These are phyloP conservation scores for Apocheima hispidaria DNA, from an alignment of 2,888 invertebrate genomes.

Conservation along the genomic window DNA sequence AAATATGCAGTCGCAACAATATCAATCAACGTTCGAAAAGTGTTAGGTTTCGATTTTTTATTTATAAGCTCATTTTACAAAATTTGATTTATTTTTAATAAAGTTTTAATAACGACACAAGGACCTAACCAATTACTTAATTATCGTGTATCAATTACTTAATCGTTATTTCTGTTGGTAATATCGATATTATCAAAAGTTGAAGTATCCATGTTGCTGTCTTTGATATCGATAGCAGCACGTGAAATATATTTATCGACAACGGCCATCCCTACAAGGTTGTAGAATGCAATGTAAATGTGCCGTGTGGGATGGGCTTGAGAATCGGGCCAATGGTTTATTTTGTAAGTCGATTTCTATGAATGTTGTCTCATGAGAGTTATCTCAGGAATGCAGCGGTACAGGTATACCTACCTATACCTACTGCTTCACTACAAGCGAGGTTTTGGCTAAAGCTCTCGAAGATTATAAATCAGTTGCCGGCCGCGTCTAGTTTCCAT, in stretches of 20 bases:
- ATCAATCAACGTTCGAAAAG: no score
- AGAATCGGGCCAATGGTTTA: constrained; percentile 56
- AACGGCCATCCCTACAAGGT: constrained; percentile 29
- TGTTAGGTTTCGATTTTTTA: no score
- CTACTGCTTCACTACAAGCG: not conserved
- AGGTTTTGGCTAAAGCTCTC: constrained; percentile 4
- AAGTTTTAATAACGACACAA: no score
- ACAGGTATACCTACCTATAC: not conserved
- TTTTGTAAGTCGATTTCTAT: constrained; percentile 34
- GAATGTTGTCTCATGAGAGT: constrained; percentile 29
- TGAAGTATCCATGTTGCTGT: not conserved
- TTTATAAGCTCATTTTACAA: no score
- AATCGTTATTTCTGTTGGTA: no score
- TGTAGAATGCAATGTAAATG: constrained; percentile 54
- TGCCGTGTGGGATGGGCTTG: constrained; percentile 61
- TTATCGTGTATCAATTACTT: no score
- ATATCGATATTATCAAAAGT: not conserved
- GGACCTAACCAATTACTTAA: no score
- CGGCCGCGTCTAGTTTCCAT: not conserved
- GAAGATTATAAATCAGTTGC: not conserved
- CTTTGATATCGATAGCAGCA: not conserved
- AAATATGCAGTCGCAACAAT: no score
- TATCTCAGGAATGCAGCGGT: constrained; percentile 25
- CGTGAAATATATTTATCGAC: constrained; percentile 1
- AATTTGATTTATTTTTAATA: no score